These are phyloP conservation scores for Papilio machaon DNA, from an alignment of 1,140 invertebrate genomes.

Conservation along the genomic window DNA sequence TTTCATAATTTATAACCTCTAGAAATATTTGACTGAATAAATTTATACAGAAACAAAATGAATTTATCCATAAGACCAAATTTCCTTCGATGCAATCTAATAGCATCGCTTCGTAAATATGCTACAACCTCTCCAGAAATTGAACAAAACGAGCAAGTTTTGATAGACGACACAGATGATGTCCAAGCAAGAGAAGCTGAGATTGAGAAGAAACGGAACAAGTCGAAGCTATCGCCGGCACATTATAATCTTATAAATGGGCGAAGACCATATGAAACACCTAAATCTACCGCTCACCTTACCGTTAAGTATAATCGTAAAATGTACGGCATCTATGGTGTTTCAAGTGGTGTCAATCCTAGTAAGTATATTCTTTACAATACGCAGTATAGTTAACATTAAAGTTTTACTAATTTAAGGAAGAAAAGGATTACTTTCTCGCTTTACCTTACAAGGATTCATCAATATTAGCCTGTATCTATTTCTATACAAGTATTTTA, in stretches of 20 bases:
- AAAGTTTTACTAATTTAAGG: no score
- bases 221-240: conserved; percentile 59
- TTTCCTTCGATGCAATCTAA: conserved; percentile 53
- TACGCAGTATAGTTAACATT: neutral
- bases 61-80: conserved; percentile 62
- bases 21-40: neutral
- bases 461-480: no score
- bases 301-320: conserved; percentile 77
- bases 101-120: conserved; percentile 55
- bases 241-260: conserved; percentile 69
- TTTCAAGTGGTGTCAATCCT: conserved; percentile 71
- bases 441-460: no score
- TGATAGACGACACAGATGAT: conserved; percentile 71
- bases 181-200: conserved; percentile 61
- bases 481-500: no score
- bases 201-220: conserved; percentile 71
- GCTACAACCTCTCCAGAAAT: conserved; percentile 61
- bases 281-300: conserved; percentile 62
- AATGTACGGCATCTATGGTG: conserved; percentile 75
- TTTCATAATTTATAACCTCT: conserved; percentile 21
- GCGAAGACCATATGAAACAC: conserved; percentile 62
- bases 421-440: no score
- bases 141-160: conserved; percentile 66
- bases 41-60: conserved; percentile 52
- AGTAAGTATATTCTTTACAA: conserved; percentile 56